Evolutionary conservation across 1,140 invertebrate species (phyloP), one percentile per base, ranked within the genome.

Genomic region (Stegodyphus dumicola): DNA sequence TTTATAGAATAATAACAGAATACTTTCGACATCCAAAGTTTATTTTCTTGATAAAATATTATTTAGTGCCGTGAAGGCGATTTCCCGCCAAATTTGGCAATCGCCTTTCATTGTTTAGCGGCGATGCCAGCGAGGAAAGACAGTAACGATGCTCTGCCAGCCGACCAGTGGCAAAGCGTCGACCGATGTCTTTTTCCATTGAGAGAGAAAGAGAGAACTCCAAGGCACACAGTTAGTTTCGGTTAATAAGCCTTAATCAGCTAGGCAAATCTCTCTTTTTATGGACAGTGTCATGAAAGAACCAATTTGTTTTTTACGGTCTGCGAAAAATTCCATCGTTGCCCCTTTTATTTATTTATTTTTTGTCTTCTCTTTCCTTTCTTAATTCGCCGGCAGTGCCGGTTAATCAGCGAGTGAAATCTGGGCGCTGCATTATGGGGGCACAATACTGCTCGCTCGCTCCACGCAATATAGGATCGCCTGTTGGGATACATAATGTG

Each of bases 161-260:
- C 48, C 67, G 67, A 65, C 77, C 52, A 71, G 52, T 56, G 18
- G 71, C 78, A 73, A 73, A 33, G 33, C 33, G 33, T 33, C 65
- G 66, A 73, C 53, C 56, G 53, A 64, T 81, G 67, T 81, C 78
- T 81, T 81, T 81, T 73, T 83, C 80, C 80, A 64, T 75, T 73
- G 9, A 83, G 33, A 67, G 13, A 64, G 10, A 18, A 9, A 83
- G 33, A 67, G 13, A 64, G 10, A 18, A 9, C 74, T 56, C 13
- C 66, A 15, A 66, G 15, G 18, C 56, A 75, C 80, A 83, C 71
- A 56, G 80, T 83, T 83, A 74, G 70, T 75, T 83, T 83, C 78
- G 60, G 80, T 75, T 83, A 83, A 83, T 83, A 83, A 83, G 71
- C 56, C 71, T 83, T 83, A 83, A 83, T 83, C 80, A 83, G 80